Base-by-base conservation (phyloP, 2,797 vertebrate species). In the Echeneis naucrates region DNA sequence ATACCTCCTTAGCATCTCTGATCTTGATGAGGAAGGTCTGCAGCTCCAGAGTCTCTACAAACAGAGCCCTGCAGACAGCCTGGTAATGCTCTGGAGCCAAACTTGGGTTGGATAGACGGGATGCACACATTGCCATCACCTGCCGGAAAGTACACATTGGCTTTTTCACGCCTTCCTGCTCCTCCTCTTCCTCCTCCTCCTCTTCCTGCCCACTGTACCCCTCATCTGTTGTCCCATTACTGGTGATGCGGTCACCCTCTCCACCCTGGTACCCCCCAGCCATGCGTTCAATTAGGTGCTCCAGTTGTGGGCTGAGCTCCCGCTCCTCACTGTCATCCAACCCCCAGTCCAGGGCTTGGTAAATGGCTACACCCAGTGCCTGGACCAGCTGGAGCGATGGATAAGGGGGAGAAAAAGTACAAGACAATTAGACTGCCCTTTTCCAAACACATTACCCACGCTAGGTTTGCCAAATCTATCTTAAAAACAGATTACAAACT, bases 311-410 rank as follows among this genome's bases (percentile, higher is more conserved):
- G 84, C 96, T 96, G 60, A 99, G 95, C 90, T 99, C 97, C 0
- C 97, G 91, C 86, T 99, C 98, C 84, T 98, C 97, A 0, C 94
- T 98, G 77, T 98, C 97, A 0, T 97, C 95, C 91, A 99, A 91
- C 0, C 98, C 98, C 98, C 98, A 99, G 93, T 99, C 98, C 93
- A 99, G 93, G 0, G 97, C 98, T 2, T 92, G 94, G 92, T 99
- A 99, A 88, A 99, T 96, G 60, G 96, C 95, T 2, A 98, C 96
- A 1, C 97, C 98, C 87, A 99, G 84, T 0, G 96, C 96, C 88
- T 96, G 96, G 74, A 99, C 97, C 93, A 98, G 82, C 98, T 99
- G 88, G 21, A 54, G 3, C 63, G 26, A 74, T 2, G 21, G 19
- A 17, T 17, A n/a, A 55, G 23, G 16, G 40, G 30, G 21, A 42